A percentile compares a stretch with the other conserved stretches of the same genome.
Conservation (phyloP, 2,888 invertebrate species). For the Harpalus rubripes region DNA sequence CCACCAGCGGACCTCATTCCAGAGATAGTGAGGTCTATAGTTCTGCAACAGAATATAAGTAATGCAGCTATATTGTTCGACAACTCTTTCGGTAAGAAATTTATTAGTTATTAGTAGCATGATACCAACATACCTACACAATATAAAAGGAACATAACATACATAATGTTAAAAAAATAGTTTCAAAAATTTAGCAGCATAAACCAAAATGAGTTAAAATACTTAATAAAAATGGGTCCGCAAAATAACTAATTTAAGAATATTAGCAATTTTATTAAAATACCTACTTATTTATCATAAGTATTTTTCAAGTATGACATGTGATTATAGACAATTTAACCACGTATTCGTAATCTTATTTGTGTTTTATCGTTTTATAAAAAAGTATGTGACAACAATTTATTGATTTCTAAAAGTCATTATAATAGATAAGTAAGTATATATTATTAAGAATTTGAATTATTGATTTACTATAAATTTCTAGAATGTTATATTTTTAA, state of each 20-base stretch:
- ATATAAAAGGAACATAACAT: too few relatives aligned
- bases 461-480: constrained; percentile 53
- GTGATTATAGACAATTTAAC: not conserved
- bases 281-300: too few relatives aligned
- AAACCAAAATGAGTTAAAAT: too few relatives aligned
- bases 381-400: constrained; percentile 1
- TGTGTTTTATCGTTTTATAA: not conserved
- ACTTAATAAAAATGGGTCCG: too few relatives aligned
- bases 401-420: constrained; percentile 32
- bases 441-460: constrained; percentile 28
- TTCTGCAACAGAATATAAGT: constrained; percentile 90
- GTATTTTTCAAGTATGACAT: not conserved
- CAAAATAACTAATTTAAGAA: too few relatives aligned
- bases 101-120: not conserved
- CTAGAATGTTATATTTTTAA: constrained; percentile 56
- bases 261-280: too few relatives aligned
- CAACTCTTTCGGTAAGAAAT: constrained; percentile 85
- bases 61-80: constrained; percentile 96
- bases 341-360: not conserved
- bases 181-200: too few relatives aligned
- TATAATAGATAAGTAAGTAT: constrained; percentile 5
- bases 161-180: too few relatives aligned
- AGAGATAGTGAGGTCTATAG: constrained; percentile 89
- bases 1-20: constrained; percentile 93
- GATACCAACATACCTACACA: too few relatives aligned